Conservation (phyloP, 2,797 vertebrate species). For the Chiloscyllium punctatum region DNA sequence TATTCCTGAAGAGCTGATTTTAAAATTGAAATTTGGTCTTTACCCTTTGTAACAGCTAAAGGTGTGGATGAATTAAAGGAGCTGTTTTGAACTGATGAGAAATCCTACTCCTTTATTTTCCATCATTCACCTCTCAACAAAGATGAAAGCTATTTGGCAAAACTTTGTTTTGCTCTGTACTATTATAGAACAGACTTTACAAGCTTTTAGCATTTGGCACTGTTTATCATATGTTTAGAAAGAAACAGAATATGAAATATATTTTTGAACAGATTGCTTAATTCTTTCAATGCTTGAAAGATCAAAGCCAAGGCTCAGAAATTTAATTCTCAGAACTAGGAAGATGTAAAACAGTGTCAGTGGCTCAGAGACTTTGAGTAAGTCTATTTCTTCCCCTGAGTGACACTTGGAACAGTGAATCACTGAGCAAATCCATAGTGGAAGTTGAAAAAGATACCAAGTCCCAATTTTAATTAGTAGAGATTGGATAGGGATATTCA, state of each 20-base stretch:
- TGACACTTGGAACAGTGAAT: neutral
- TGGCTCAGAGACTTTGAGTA: neutral
- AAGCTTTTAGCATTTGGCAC: slow-evolving; percentile 11
- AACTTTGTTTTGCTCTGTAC: neutral
- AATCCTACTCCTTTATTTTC: neutral
- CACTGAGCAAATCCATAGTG: neutral
- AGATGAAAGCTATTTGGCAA: neutral
- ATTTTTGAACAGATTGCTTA: neutral
- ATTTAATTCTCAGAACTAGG: neutral
- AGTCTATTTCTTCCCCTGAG: neutral
- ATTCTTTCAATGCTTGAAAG: neutral
- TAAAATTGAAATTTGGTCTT: neutral
- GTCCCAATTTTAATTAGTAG: too few relatives aligned
- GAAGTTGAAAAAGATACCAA: neutral
- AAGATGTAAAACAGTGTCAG: neutral
- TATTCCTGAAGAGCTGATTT: neutral
- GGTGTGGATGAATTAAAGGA: neutral
- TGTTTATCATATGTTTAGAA: neutral
- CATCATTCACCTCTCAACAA: neutral
- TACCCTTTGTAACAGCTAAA: neutral
- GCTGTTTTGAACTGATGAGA: neutral
- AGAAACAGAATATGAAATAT: neutral
- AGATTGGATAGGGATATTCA: neutral
- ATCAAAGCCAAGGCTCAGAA: neutral
- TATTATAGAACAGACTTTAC: neutral